These are phyloP conservation scores for Daboia siamensis DNA, from an alignment of 2,113 vertebrate species.

Conservation along the genomic window DNA sequence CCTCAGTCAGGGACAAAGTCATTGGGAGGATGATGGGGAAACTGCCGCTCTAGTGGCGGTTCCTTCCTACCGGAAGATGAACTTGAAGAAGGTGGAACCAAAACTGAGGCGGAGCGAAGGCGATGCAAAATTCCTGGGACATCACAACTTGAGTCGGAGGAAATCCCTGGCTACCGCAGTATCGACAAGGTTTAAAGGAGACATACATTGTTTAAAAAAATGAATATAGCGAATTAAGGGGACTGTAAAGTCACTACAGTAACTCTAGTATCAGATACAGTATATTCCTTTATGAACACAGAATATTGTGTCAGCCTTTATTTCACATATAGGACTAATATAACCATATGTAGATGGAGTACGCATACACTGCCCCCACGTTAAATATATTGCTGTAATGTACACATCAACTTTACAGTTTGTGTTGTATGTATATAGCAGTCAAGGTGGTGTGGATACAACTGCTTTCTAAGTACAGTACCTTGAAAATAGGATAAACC, in stretches of 20 bases:
- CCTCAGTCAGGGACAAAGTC: neutral
- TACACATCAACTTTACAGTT: neutral
- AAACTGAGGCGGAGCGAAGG: neutral
- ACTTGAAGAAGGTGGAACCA: neutral
- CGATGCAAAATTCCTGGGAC: neutral
- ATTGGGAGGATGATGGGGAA: neutral
- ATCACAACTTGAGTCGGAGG: neutral
- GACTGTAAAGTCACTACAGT: neutral
- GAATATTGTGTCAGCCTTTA: neutral
- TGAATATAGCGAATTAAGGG: neutral
- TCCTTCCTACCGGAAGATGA: neutral
- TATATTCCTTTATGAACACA: neutral
- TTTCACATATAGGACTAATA: neutral
- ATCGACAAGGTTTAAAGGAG: neutral
- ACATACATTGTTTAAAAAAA: neutral
- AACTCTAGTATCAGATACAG: neutral
- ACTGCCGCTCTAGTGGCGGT: neutral
- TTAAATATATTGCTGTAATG: neutral
- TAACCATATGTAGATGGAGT: neutral
- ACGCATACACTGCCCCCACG: neutral
- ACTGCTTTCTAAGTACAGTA: neutral
- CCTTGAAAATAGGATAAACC: neutral
- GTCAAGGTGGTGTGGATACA: neutral
- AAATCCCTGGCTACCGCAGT: neutral
- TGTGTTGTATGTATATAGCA: neutral